Evolutionary conservation across 1,140 invertebrate genomes (phyloP).

Genomic region (Apis florea): DNA sequence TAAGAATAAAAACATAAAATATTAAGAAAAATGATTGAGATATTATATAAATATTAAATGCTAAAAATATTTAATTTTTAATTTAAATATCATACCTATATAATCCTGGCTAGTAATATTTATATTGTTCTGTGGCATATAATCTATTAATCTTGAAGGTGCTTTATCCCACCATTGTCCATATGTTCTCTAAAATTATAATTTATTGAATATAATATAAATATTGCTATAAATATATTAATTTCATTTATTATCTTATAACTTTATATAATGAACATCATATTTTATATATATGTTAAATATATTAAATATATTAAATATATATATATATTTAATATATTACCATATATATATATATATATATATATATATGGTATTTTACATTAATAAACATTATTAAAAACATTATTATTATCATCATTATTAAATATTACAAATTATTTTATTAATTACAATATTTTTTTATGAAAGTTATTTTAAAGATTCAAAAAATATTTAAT

Average conservation of each 20-base stretch:
- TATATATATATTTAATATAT: no score
- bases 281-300: no score
- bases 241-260: neutral
- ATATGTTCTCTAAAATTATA: slow-evolving; percentile 88
- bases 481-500: neutral
- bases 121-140: slow-evolving; percentile 87
- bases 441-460: neutral
- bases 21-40: neutral
- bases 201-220: neutral
- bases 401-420: no score
- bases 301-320: no score
- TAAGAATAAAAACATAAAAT: slow-evolving; percentile 8
- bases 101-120: slow-evolving; percentile 89
- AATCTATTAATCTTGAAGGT: slow-evolving; percentile 85
- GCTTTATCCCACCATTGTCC: slow-evolving; percentile 93
- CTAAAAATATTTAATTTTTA: slow-evolving; percentile 22
- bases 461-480: neutral
- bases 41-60: neutral
- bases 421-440: no score
- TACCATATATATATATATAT: no score
- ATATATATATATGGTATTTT: no score
- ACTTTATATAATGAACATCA: neutral
- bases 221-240: no score
- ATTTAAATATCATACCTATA: slow-evolving; percentile 83
- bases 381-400: no score